Evolutionary conservation across 2,888 invertebrate species (phyloP).

Genomic region (Cheilosia scutellata): DNA sequence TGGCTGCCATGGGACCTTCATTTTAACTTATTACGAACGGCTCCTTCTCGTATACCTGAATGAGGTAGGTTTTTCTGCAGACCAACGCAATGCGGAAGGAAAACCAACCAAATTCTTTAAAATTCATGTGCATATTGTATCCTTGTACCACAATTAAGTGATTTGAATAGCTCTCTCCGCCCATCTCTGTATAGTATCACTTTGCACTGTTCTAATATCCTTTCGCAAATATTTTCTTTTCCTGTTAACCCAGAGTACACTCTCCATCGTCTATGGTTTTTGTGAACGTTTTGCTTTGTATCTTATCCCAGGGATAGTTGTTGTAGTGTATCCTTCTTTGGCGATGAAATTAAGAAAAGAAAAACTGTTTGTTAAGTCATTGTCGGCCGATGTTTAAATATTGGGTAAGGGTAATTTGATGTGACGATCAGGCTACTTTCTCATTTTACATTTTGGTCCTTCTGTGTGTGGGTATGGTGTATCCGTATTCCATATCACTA

Average conservation of each 20-base stretch:
- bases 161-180: no score
- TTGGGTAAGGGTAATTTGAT: constrained; percentile 39
- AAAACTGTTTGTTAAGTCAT: constrained; percentile 29
- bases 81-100: background rate
- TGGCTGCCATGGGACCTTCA: background rate
- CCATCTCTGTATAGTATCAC: no score
- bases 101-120: background rate
- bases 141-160: no score
- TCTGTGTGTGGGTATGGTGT: background rate
- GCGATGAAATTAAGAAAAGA: constrained; percentile 27
- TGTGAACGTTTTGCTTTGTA: background rate
- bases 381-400: constrained; percentile 41
- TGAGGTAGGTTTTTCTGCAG: background rate
- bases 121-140: background rate
- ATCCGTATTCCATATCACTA: no score
- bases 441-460: background rate
- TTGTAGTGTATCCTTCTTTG: constrained; percentile 14
- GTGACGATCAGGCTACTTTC: background rate
- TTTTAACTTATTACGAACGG: no score
- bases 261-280: background rate
- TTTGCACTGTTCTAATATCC: constrained; percentile 24
- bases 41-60: background rate
- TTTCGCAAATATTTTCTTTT: constrained; percentile 50
- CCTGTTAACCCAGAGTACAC: no score
- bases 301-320: constrained; percentile 4